Percentiles rank a stretch among this genome's conserved stretches.
Conservation (phyloP, 2,113 vertebrate genomes). For the Castor canadensis region DNA sequence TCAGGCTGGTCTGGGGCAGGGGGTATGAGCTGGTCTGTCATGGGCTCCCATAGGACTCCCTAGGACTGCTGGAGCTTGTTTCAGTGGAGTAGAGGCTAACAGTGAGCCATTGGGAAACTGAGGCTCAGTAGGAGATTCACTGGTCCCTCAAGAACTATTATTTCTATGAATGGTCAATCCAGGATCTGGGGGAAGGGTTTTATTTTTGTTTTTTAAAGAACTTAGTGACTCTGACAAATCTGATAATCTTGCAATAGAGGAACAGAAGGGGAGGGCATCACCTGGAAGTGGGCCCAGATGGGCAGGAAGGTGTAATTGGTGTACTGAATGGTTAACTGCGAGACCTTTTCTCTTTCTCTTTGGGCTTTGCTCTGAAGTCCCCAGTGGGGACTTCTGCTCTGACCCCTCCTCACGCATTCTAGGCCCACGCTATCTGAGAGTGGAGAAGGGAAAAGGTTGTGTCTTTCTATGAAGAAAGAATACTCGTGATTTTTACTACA, state of each 20-base stretch:
- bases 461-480: neutral
- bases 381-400: rapidly evolving
- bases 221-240: neutral
- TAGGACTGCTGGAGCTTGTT: neutral
- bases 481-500: neutral
- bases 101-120: neutral
- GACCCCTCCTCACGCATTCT: neutral
- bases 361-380: slow-evolving; percentile 80
- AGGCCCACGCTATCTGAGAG: neutral
- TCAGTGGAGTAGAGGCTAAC: neutral
- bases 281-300: rapidly evolving
- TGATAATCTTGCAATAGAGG: neutral
- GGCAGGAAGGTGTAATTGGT: neutral
- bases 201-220: neutral
- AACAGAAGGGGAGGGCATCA: neutral
- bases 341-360: slow-evolving; percentile 76
- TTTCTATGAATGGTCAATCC: neutral
- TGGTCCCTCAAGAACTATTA: neutral
- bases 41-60: neutral
- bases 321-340: slow-evolving; percentile 72
- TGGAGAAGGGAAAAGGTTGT: neutral
- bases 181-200: neutral
- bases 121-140: neutral
- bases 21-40: no score
- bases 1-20: neutral